Conservation (phyloP, 2,113 vertebrate genomes). For the Petrocephalus microphthalmus region DNA sequence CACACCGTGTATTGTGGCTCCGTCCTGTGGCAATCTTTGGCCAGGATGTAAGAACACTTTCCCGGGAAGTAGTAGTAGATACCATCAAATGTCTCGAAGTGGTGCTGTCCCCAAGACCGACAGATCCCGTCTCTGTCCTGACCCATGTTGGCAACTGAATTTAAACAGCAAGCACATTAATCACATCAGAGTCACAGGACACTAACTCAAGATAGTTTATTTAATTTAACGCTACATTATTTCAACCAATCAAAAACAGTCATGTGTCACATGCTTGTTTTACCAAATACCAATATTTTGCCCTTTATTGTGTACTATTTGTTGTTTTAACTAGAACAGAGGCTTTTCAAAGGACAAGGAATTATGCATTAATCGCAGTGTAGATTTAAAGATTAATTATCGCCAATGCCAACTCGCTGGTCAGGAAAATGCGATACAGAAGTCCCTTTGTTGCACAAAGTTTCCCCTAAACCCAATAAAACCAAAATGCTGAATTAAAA, state of each 20-base stretch:
- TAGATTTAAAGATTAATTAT: constrained; percentile 7
- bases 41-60: constrained; percentile 91
- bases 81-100: constrained; percentile 97
- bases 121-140: constrained; percentile 90
- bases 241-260: not conserved
- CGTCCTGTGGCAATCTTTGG: constrained; percentile 81
- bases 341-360: not conserved
- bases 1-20: constrained; percentile 90
- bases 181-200: not conserved
- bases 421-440: not conserved
- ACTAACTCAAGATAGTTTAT: not conserved
- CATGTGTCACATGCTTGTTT: not conserved
- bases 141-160: constrained; percentile 83
- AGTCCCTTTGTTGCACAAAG: constrained; percentile 5
- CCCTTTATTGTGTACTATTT: not conserved
- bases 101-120: constrained; percentile 91
- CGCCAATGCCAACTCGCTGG: not conserved
- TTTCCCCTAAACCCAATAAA: not conserved
- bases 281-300: not conserved
- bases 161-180: constrained; percentile 31
- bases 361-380: not conserved
- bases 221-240: not conserved
- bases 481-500: not conserved
- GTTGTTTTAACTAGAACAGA: not conserved
- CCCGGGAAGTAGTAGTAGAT: constrained; percentile 96